Conservation (phyloP, 2,797 vertebrate genomes). For the Prunella strophiata region DNA sequence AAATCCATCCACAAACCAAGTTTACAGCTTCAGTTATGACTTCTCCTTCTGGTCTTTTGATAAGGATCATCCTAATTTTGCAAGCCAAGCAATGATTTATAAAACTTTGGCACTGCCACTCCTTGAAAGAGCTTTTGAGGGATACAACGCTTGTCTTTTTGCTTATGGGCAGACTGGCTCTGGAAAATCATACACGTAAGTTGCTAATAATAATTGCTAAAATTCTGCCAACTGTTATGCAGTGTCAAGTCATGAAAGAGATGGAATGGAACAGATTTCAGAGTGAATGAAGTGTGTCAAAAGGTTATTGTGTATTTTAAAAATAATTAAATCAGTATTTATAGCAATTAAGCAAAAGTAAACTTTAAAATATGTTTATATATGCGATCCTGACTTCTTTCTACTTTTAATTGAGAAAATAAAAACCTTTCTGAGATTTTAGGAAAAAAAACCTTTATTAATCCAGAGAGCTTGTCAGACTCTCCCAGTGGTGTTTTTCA, state of each 20-base stretch:
- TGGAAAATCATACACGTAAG: conserved; percentile 98
- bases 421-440: background rate
- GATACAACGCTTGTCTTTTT: conserved; percentile 94
- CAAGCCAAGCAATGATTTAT: conserved; percentile 86
- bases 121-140: conserved; percentile 89
- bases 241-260: background rate
- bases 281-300: background rate
- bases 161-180: conserved; percentile 97
- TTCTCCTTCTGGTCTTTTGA: conserved; percentile 92
- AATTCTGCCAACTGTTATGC: background rate
- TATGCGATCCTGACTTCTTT: background rate
- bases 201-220: background rate
- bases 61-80: conserved; percentile 77
- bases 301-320: background rate
- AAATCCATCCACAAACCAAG: conserved; percentile 86
- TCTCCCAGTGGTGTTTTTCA: background rate
- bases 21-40: conserved; percentile 86
- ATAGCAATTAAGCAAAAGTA: background rate
- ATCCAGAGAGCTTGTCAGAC: background rate
- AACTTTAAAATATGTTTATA: background rate
- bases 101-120: conserved; percentile 85
- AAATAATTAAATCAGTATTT: background rate
- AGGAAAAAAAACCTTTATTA: background rate
- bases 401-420: background rate
- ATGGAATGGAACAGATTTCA: background rate